These are phyloP conservation scores for Cervus canadensis DNA, from an alignment of 2,113 vertebrate genomes.

Conservation along the genomic window DNA sequence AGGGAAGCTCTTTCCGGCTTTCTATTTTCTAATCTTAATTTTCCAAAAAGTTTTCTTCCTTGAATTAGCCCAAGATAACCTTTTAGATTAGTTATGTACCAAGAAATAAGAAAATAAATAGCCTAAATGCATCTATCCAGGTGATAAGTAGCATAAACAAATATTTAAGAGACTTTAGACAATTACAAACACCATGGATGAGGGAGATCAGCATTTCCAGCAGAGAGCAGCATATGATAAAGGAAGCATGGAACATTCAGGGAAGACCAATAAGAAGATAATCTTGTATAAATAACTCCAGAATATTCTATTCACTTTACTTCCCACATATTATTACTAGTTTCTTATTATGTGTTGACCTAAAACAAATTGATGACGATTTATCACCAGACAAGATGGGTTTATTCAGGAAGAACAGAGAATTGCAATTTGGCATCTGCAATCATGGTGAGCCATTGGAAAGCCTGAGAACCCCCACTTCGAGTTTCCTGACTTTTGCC, in stretches of 20 bases:
- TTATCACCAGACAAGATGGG: neutral
- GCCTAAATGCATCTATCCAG: neutral
- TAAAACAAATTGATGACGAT: neutral
- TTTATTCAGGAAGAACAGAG: neutral
- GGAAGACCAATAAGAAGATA: neutral
- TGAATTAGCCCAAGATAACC: neutral
- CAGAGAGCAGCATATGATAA: neutral
- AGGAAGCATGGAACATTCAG: neutral
- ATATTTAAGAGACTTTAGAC: neutral
- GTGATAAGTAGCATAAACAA: neutral
- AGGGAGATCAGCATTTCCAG: neutral
- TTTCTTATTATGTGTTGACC: neutral
- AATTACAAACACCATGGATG: neutral
- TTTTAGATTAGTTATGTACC: neutral
- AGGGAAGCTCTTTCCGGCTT: neutral
- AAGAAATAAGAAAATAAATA: neutral
- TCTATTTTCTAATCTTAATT: neutral
- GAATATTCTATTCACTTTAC: neutral
- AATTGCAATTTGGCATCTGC: neutral
- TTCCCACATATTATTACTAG: neutral
- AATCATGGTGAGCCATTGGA: neutral
- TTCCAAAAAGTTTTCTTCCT: neutral
- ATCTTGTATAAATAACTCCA: neutral
- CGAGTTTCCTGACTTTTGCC: neutral
- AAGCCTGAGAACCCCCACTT: neutral